Conservation (phyloP, 1,140 invertebrate genomes). For the Zaprionus tsacasi region DNA sequence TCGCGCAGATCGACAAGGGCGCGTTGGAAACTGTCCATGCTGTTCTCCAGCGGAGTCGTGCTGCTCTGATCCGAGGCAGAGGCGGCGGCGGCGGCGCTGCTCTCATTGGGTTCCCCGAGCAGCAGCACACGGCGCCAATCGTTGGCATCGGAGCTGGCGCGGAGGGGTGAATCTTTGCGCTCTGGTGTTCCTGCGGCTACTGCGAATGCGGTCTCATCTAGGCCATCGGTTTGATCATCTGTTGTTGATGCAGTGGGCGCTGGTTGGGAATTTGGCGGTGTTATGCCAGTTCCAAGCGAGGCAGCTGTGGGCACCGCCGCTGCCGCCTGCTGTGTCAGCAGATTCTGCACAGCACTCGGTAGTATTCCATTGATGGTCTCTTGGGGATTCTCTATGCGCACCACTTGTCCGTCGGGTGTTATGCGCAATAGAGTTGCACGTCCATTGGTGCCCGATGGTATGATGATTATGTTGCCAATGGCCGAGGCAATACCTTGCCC, state of each 20-base stretch:
- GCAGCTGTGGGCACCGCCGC: constrained; percentile 43
- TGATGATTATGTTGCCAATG: constrained; percentile 65
- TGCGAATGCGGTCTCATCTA: constrained; percentile 59
- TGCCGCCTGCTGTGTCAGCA: constrained; percentile 13
- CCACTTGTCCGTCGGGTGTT: constrained; percentile 57
- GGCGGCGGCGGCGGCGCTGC: not conserved
- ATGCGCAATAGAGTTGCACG: constrained; percentile 64
- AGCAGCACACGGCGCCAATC: constrained; percentile 67
- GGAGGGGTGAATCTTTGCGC: constrained; percentile 46
- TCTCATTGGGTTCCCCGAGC: constrained; percentile 47
- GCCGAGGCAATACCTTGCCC: constrained; percentile 45
- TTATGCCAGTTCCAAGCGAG: constrained; percentile 39
- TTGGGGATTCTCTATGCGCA: constrained; percentile 53
- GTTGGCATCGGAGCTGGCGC: constrained; percentile 48
- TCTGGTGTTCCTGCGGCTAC: constrained; percentile 5
- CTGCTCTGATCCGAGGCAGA: constrained; percentile 18
- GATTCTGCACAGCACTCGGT: constrained; percentile 27
- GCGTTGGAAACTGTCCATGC: constrained; percentile 68
- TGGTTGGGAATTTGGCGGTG: constrained; percentile 47
- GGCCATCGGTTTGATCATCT: constrained; percentile 38
- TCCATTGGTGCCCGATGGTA: constrained; percentile 48
- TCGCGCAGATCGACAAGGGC: constrained; percentile 65
- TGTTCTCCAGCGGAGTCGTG: constrained; percentile 53
- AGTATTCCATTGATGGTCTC: constrained; percentile 51
- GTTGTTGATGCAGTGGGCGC: constrained; percentile 29